Evolutionary conservation across 2,888 invertebrate species (phyloP).

Genomic region (Plusia festucae): DNA sequence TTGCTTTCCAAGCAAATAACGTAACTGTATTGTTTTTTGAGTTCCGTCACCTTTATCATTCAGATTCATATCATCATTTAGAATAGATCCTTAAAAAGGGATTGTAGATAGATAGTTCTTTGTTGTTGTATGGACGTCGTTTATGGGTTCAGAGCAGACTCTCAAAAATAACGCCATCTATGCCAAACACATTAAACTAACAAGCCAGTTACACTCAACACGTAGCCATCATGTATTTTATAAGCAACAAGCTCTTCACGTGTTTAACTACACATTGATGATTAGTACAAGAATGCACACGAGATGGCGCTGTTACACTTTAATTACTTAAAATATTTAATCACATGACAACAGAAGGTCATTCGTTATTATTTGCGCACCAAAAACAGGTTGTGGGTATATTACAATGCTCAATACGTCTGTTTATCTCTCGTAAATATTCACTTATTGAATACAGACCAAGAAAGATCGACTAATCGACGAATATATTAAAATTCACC

Average conservation of each 20-base stretch:
- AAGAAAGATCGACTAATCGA: too few species aligned
- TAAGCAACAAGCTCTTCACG: not conserved
- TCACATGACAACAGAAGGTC: constrained; percentile 50
- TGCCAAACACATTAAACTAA: constrained; percentile 18
- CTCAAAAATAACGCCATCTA: constrained; percentile 18
- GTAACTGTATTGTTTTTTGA: too few species aligned
- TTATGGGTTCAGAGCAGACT: too few species aligned
- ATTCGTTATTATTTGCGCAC: not conserved
- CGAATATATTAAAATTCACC: too few species aligned
- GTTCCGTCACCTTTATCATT: too few species aligned
- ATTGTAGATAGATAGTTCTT: too few species aligned
- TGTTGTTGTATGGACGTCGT: not conserved
- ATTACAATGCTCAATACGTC: not conserved
- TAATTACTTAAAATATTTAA: not conserved
- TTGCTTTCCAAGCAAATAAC: too few species aligned
- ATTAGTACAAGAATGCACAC: not conserved
- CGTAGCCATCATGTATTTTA: too few species aligned
- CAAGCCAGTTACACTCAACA: not conserved
- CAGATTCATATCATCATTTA: too few species aligned
- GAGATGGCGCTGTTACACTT: constrained; percentile 34
- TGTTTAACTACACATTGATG: not conserved
- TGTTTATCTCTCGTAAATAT: not conserved
- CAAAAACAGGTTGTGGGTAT: constrained; percentile 5
- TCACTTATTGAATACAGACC: too few species aligned
- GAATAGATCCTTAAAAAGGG: too few species aligned